phyloP scores from a whole-genome alignment of 1,140 invertebrate genomes.

The Pachypsylla venusta region DNA sequence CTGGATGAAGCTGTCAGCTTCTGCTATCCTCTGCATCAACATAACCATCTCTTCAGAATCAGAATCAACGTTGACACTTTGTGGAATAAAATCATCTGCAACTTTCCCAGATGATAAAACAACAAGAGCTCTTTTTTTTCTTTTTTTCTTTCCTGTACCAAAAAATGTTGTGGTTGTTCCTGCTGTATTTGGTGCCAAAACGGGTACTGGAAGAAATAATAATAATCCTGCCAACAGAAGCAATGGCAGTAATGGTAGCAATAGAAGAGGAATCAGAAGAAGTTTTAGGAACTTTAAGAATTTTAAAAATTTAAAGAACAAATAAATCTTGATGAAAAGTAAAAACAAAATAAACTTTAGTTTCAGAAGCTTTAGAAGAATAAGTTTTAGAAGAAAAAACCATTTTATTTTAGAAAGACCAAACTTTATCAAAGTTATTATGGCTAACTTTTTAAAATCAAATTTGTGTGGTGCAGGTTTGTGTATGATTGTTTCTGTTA shows the following conservation, averaged over 20 bases:
- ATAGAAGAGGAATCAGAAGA: not conserved
- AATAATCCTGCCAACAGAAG: not conserved
- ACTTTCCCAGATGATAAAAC: no score
- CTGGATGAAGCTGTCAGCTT: not conserved
- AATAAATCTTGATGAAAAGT: not conserved
- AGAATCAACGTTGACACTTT: no score
- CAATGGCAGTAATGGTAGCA: not conserved
- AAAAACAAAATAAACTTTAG: constrained; percentile 1
- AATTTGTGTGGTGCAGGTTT: constrained; percentile 3
- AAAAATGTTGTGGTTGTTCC: not conserved
- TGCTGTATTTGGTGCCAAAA: not conserved
- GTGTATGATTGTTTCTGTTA: not conserved
- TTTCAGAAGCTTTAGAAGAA: constrained; percentile 1
- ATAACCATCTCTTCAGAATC: not conserved
- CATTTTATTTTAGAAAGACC: not conserved
- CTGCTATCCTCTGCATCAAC: not conserved
- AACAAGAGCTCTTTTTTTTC: not conserved
- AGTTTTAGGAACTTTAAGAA: constrained; percentile 6
- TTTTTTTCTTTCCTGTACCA: not conserved
- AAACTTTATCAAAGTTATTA: not conserved
- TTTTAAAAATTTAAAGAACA: not conserved
- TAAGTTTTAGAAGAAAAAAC: not conserved
- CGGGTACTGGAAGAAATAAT: not conserved
- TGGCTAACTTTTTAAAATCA: constrained; percentile 1
- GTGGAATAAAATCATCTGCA: no score